Evolutionary conservation across 92 coral and sea anemone species (phyloP).

Genomic region (Blastomussa wellsi): DNA sequence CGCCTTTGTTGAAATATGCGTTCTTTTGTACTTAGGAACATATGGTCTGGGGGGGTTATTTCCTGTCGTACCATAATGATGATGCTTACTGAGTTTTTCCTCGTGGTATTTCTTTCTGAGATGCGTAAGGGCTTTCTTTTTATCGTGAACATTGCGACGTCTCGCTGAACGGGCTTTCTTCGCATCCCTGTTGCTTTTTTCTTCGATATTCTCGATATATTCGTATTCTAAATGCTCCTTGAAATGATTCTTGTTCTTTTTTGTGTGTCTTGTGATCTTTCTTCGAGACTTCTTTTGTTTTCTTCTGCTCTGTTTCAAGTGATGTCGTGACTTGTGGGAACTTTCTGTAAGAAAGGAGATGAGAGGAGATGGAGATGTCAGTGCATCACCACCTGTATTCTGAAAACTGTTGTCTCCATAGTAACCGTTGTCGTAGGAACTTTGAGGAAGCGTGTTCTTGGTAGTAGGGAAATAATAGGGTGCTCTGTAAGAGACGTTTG

Average conservation of each 20-base stretch:
- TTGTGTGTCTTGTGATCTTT: conserved; percentile 16
- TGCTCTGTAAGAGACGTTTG: conserved; percentile 15
- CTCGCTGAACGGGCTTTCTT: conserved; percentile 9
- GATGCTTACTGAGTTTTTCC: neutral
- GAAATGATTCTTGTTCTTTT: neutral
- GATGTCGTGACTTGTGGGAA: neutral
- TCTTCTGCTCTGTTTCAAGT: neutral
- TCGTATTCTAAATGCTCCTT: neutral
- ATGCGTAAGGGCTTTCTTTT: neutral
- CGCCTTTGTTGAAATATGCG: neutral
- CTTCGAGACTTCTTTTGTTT: conserved; percentile 17
- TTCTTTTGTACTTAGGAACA: neutral
- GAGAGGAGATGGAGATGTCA: conserved; percentile 36
- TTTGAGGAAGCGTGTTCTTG: neutral
- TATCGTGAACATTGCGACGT: neutral
- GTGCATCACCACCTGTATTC: neutral
- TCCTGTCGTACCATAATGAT: neutral
- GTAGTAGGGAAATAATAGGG: conserved; percentile 4
- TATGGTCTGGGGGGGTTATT: neutral
- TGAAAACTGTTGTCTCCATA: neutral
- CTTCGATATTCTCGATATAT: neutral
- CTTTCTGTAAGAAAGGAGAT: conserved; percentile 23
- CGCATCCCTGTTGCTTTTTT: neutral
- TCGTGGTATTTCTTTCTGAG: neutral
- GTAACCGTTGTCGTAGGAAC: conserved; percentile 19